phyloP scores from a whole-genome alignment of 2,888 invertebrate species.

The Agonopterix subpropinquella region DNA sequence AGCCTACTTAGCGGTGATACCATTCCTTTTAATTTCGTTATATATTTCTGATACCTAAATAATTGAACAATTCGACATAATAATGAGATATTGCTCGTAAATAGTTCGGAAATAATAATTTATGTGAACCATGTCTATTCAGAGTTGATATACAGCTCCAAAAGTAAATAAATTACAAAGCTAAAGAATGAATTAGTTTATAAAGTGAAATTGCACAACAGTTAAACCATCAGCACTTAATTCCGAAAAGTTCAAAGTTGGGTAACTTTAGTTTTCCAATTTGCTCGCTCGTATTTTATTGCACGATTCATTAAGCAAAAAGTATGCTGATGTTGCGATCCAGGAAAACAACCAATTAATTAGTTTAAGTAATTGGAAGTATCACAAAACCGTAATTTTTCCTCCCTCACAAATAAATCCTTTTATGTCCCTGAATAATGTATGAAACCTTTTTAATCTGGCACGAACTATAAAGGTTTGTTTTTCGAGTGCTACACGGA shows the following conservation, averaged over 20 bases:
- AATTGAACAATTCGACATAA: too few relatives aligned
- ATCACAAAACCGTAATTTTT: constrained; percentile 46
- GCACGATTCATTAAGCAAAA: constrained; percentile 63
- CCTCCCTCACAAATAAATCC: constrained; percentile 50
- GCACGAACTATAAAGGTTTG: constrained; percentile 5
- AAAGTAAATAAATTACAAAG: too few relatives aligned
- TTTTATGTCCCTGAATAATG: constrained; percentile 47
- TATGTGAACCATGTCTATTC: too few relatives aligned
- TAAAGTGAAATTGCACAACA: not conserved
- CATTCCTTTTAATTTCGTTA: too few relatives aligned
- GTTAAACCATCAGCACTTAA: too few relatives aligned
- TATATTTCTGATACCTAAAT: too few relatives aligned
- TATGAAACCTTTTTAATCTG: constrained; percentile 27
- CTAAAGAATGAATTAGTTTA: not conserved
- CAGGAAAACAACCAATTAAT: constrained; percentile 65
- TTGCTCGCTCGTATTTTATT: constrained; percentile 25
- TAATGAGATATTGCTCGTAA: too few relatives aligned
- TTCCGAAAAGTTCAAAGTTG: too few relatives aligned
- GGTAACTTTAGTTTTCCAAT: too few relatives aligned
- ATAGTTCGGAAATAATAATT: too few relatives aligned
- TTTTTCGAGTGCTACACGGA: constrained; percentile 1
- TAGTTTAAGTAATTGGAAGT: constrained; percentile 66
- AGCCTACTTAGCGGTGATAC: too few relatives aligned
- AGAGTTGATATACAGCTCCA: too few relatives aligned
- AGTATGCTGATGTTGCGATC: constrained; percentile 63